phyloP scores from a whole-genome alignment of 2,113 vertebrate genomes.

The Dolichotis patagonum region DNA sequence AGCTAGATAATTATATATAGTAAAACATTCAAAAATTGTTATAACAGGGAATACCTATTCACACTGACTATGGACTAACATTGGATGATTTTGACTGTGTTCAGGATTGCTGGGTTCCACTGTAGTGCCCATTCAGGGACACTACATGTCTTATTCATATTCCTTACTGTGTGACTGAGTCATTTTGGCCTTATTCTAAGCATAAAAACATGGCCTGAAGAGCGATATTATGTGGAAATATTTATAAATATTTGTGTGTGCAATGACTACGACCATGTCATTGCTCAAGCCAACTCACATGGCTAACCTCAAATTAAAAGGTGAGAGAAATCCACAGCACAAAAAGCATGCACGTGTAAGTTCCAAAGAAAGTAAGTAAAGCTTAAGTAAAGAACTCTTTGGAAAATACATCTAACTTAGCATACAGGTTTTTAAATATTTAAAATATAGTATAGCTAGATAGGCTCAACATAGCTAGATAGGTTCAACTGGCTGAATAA shows the following conservation, averaged over 20 bases:
- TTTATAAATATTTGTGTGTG: neutral
- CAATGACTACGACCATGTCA: neutral
- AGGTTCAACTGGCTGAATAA: neutral
- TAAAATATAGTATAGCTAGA: neutral
- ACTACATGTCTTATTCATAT: neutral
- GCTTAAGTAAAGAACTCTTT: neutral
- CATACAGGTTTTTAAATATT: neutral
- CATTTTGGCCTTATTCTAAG: neutral
- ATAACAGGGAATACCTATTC: neutral
- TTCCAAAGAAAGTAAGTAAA: neutral
- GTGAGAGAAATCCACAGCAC: neutral
- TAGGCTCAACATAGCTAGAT: too few species aligned
- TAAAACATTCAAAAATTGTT: neutral
- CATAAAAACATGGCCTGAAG: neutral
- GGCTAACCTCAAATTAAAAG: too few species aligned
- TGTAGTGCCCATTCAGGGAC: neutral
- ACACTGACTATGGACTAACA: neutral
- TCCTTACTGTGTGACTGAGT: neutral
- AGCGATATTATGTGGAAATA: too few species aligned
- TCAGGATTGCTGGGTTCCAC: neutral
- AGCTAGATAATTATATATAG: neutral
- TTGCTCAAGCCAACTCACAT: too few species aligned
- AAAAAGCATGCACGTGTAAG: too few species aligned
- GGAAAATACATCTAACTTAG: neutral
- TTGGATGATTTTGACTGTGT: neutral